Conservation (phyloP, 2,113 vertebrate genomes). For the Poecile atricapillus region DNA sequence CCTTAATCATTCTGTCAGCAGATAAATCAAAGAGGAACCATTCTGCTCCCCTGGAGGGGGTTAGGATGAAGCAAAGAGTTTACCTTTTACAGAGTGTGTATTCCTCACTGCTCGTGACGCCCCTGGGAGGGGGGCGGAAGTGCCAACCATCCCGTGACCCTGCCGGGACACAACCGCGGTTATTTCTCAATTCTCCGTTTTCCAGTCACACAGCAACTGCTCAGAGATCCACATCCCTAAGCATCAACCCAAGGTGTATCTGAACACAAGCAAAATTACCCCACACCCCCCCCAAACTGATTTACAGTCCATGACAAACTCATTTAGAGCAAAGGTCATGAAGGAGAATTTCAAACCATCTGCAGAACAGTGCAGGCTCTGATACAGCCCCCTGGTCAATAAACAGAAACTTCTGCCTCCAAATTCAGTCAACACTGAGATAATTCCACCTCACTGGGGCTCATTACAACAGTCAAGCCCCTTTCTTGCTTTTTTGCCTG, state of each 20-base stretch:
- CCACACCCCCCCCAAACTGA: not conserved
- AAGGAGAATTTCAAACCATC: not conserved
- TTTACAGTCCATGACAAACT: not conserved
- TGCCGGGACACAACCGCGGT: conserved; percentile 20
- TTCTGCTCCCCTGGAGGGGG: not conserved
- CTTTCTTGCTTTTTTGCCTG: not conserved
- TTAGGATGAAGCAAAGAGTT: not conserved
- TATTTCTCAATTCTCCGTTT: not conserved
- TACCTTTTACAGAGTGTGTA: conserved; percentile 98
- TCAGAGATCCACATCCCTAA: not conserved
- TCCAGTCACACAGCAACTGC: not conserved
- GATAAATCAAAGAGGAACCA: not conserved
- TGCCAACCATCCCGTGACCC: conserved; percentile 90
- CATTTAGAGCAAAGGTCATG: not conserved
- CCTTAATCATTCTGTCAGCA: not conserved
- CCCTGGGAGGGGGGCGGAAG: conserved; percentile 93
- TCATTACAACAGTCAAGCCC: not conserved
- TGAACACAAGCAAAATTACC: not conserved
- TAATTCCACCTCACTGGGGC: not conserved
- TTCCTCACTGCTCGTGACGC: conserved; percentile 97
- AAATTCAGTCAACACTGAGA: not conserved
- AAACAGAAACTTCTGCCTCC: not conserved
- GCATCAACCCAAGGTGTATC: not conserved
- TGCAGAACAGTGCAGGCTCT: not conserved
- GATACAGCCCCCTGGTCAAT: not conserved